These are phyloP conservation scores for Drosophila ohnishii DNA, from an alignment of 1,140 invertebrate genomes.

Conservation along the genomic window DNA sequence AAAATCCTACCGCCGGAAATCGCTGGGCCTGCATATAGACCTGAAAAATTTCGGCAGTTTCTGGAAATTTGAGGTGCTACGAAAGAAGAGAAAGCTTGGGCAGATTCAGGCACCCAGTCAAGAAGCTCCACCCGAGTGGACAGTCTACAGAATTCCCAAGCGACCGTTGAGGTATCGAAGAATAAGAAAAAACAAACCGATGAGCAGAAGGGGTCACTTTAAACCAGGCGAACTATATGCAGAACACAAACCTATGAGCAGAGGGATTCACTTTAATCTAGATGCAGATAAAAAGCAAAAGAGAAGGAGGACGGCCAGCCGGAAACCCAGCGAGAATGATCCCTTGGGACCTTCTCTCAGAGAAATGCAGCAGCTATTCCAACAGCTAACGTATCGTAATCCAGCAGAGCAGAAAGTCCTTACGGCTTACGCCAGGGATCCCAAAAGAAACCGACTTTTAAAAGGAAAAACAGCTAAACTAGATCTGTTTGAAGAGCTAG, in stretches of 20 bases:
- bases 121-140: background rate
- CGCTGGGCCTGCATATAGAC: too few relatives aligned
- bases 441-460: background rate
- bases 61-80: constrained; percentile 21
- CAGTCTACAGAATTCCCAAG: background rate
- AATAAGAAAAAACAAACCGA: background rate
- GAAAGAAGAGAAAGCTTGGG: background rate
- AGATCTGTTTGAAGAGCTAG: background rate
- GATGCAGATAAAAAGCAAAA: background rate
- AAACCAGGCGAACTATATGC: background rate
- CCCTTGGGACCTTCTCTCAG: too few relatives aligned
- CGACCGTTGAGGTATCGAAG: background rate
- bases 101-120: background rate
- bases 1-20: background rate
- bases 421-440: too few relatives aligned
- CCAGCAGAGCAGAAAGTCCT: too few relatives aligned
- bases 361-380: background rate
- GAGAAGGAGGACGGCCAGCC: background rate
- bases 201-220: too few relatives aligned
- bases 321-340: background rate
- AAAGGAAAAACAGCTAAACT: background rate
- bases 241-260: too few relatives aligned
- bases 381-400: background rate
- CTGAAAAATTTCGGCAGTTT: constrained; percentile 19
- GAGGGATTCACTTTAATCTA: background rate